Conservation (phyloP, 2,113 vertebrate species). For the Percopsis transmontana region DNA sequence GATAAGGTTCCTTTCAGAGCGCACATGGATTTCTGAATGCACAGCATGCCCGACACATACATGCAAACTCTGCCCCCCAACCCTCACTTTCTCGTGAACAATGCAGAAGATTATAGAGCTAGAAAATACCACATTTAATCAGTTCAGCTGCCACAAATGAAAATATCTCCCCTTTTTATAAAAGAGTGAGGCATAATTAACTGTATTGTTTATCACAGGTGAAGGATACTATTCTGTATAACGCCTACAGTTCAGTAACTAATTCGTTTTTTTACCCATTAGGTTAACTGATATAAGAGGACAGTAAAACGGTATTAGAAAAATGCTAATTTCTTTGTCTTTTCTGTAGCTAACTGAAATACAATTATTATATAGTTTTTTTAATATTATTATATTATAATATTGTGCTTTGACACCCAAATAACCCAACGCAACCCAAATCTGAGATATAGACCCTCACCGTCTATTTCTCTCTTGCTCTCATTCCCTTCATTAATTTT, state of each 20-base stretch:
- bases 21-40: background rate
- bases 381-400: too few relatives aligned
- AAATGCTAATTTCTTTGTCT: background rate
- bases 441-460: too few relatives aligned
- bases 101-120: conserved; percentile 3
- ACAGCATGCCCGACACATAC: background rate
- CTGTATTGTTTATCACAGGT: background rate
- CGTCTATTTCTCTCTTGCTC: too few relatives aligned
- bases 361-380: too few relatives aligned
- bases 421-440: too few relatives aligned
- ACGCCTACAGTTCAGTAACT: background rate
- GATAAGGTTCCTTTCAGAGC: background rate
- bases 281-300: conserved; percentile 1
- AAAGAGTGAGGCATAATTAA: background rate
- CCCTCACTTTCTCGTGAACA: background rate
- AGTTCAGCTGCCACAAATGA: background rate
- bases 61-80: background rate
- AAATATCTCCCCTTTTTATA: conserved; percentile 5
- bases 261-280: background rate
- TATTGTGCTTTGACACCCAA: too few relatives aligned
- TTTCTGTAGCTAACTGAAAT: background rate
- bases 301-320: conserved; percentile 7
- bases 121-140: conserved; percentile 20
- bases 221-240: conserved; percentile 3
- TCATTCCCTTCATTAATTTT: background rate